Evolutionary conservation across 2,113 vertebrate genomes (phyloP), one percentile per base, ranked within the genome.

Genomic region (Apistogramma diplotaenia): DNA sequence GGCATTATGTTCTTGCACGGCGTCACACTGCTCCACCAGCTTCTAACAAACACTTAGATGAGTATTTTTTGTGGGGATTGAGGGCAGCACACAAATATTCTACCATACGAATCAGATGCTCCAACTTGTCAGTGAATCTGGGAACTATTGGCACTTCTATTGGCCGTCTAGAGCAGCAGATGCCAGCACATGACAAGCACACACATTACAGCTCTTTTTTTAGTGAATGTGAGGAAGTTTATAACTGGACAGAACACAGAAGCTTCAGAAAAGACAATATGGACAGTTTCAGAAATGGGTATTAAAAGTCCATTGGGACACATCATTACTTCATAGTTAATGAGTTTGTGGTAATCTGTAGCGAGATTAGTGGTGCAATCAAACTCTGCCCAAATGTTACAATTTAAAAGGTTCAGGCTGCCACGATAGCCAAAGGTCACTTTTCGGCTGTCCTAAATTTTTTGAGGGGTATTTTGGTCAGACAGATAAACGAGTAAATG

Each of bases 341-440:
- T 93, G 89, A 89, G 78, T 90, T 88, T 87, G 74, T 82, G 81
- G 56, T 90, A 92, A 92, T 92, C 91, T 91, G 83, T 62, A 75
- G 29, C 23, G 57, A 90, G 91, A 90, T 93, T 92, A 90, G 91
- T 86, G 88, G 10, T 79, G 85, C 85, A 89, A 91, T 84, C 89
- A 91, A 75, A 86, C 49, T 80, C 62, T 29, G 54, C 33, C 82
- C 80, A 89, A 89, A 90, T 89, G 89, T 86, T 67, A 60, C 60
- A 84, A 85, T 90, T 87, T 70, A 80, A 82, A 91, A 85, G 70
- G 35, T 74, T 78, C 58, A 73, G 37, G 40, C 86, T 80, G 43
- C 74, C 6, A 53, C 4, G 2, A 43, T 55, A 65, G 73, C 19
- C 31, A 77, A 76, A 58, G 67, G 57, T 86, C 60, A 81, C n/a